Conservation (phyloP, 2,113 vertebrate genomes). For the Cyanistes caeruleus region DNA sequence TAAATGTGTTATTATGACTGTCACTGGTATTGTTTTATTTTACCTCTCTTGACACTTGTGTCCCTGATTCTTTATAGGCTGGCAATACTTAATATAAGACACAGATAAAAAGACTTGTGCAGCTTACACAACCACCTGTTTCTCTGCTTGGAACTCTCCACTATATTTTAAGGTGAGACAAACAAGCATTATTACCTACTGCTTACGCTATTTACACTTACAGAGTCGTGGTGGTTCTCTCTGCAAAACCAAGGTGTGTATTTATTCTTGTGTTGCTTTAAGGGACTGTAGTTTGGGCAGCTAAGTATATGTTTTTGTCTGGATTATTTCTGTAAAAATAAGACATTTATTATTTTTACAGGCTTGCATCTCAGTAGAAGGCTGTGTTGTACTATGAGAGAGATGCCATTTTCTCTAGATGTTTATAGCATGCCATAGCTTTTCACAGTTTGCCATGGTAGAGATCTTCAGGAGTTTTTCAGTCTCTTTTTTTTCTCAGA, state of each 20-base stretch:
- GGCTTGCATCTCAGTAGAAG: background rate
- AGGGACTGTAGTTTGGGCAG: background rate
- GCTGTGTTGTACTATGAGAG: background rate
- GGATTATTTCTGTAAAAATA: background rate
- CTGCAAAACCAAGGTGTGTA: background rate
- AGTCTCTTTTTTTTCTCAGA: background rate
- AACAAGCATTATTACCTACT: background rate
- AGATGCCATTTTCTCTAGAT: background rate
- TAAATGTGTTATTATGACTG: background rate
- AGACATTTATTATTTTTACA: background rate
- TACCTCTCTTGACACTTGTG: background rate
- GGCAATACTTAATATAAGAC: background rate
- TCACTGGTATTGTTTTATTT: slow-evolving; percentile 17
- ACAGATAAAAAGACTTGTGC: background rate
- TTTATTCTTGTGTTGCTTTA: background rate
- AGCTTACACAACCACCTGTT: background rate
- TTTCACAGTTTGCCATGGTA: background rate
- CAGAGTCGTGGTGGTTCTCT: background rate
- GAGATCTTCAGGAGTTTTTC: background rate
- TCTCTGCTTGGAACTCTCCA: background rate
- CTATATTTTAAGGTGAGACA: background rate
- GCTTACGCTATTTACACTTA: background rate
- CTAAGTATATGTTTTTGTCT: background rate
- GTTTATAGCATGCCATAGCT: background rate
- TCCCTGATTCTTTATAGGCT: slow-evolving; percentile 7